Evolutionary conservation across 2,888 invertebrate species (phyloP), one percentile per base, ranked within the genome.

Genomic region (Koerneria pararmatus): DNA sequence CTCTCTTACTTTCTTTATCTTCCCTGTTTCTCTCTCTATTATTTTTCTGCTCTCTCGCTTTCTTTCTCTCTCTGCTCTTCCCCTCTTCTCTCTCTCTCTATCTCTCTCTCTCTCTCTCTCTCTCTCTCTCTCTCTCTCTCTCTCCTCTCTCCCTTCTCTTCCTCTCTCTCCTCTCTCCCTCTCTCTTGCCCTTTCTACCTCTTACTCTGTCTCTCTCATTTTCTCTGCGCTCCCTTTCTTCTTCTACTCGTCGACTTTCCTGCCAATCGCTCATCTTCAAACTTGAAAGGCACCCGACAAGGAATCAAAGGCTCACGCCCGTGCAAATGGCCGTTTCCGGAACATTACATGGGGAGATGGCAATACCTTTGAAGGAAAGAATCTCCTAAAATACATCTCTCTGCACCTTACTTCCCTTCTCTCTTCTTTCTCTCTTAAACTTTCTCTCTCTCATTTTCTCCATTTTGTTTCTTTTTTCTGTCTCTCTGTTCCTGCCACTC

Each of bases 391-490:
- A n/a, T 41, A 41, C 11, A 11, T 41, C 15, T 41, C 15, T 11
- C 41, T 11, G 15, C 41, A 11, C 41, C 8, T 11, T 41, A 11
- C 11, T 41, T 41, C 15, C 41, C 15, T 15, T 15, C 41, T 37
- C 57, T 37, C 57, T 57, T 57, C 57, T 37, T 37, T 35, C 34
- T 34, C 37, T 57, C 37, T 57, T 37, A 37, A 31, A 31, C 31
- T 31, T 34, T 56, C 32, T 56, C 56, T 57, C 57, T 37, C 29
- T 34, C 34, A 27, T 37, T 24, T 37, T 57, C 57, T 37, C 34
- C 37, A 37, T 37, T 37, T 57, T 57, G 57, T 57, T 57, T 57
- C 57, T 57, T 57, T 27, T 37, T 35, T 11, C 57, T 57, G 24
- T 27, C 37, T 11, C 2, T 54, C 54, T 54, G 11, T 56, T 22